Evolutionary conservation across 2,888 invertebrate genomes (phyloP), one percentile per base, ranked within the genome.

Genomic region (Patella caerulea): DNA sequence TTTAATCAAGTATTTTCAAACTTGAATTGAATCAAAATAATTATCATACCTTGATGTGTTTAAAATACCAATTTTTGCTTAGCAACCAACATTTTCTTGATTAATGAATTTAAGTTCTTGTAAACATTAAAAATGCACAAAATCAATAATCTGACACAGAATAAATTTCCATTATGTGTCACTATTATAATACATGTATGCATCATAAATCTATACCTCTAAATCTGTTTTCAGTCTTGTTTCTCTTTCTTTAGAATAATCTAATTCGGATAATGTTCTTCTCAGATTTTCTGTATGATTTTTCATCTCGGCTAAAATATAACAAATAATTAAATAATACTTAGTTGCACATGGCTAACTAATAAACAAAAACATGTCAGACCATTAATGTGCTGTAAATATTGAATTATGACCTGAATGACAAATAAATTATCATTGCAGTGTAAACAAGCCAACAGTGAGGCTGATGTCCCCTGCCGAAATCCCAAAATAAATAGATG

Each of bases 221-320:
- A 88, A 78, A 72, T 90, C 90, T 76, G 85, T 86, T 76, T 86
- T 89, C 53, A 86, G 65, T 19, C 88, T 83, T 7, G 87, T 87
- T 73, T 90, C 89, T 77, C 87, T 83, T 72, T 90, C 90, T 75
- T 87, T 87, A 65, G 84, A 84, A 78, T 88, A 87, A 65, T 88
- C 88, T 19, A 88, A 77, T 76, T 90, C 90, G 69, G 86, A 83
- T 45, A 86, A 78, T 17, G 88, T 87, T 70, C 86, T 79, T 29
- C 88, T 79, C 14, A 89, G 78, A 72, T 83, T 84, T 54, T 89
- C 89, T 34, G 84, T 74, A 72, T 87, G 85, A 73, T 85, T 84
- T 73, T 86, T 86, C 75, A 83, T 83, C 59, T 89, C 89, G 81
- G 81, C 90, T 89, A 73, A 14, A 73, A 77, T 77, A 71, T 9